Base-by-base conservation (phyloP, 2,888 invertebrate species). In the Tinea trinotella region DNA sequence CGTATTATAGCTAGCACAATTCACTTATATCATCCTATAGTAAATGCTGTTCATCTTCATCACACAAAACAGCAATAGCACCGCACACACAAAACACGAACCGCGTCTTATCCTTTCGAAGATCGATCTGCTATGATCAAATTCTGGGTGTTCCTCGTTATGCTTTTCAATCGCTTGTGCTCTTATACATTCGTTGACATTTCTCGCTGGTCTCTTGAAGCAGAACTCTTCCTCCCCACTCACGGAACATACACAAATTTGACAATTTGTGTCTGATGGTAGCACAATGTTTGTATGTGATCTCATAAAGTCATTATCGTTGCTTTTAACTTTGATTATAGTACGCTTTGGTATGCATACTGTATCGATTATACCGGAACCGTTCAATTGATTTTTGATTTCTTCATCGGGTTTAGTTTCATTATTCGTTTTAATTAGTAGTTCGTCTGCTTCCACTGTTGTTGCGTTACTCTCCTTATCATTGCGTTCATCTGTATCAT, bases 161-260 rank as follows among this genome's bases (percentile, higher is more conserved):
- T 63, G 54, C 0, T 68, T 59, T 36, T 57, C 64, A 1, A 72
- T 7, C 0, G 46, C 53, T 0, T 61, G 61, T 60, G 79, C 60
- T 50, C 67, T 57, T 1, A 83, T 56, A 52, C 84, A 85, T 58
- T 84, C 84, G 52, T 84, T 83, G 0, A 79, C 61, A 49, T 71
- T 79, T 30, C 59, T 66, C 0, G 78, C 76, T 1, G 80, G 74
- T 62, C 82, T 68, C 2, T 64, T 67, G 0, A 63, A 67, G 53
- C 84, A 85, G 40, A 73, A 67, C 35, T 80, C 73, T 40, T 75
- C 62, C 59, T 67, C 70, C 0, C 80, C 84, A 1, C 73, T 70
- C 0, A 61, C 61, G 0, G 79, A 75, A 50, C 84, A 85, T 0
- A 81, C 68, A 49, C 84, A 85, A 0, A 83, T 62, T 52, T 64